Base-by-base conservation (phyloP, 1,140 invertebrate species). In the Zelostemma sp. region DNA sequence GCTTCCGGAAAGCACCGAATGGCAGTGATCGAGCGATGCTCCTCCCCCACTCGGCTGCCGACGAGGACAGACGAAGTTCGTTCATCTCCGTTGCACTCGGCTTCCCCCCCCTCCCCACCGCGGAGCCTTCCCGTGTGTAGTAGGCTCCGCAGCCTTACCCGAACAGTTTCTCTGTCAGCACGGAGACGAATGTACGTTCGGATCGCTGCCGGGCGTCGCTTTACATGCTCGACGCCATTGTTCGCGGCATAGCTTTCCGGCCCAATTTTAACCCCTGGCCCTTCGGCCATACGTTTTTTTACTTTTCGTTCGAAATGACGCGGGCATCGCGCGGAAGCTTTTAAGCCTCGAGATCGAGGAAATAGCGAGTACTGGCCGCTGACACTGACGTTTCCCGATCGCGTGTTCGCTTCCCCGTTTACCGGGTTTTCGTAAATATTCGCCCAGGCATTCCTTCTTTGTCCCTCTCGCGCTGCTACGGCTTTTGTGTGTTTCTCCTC, bases 11-110 rank as follows among this genome's bases (percentile, higher is more conserved):
- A 74, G 46, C 50, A 53, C 74, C 80, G 80, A 82, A 74, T 68
- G 65, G 64, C 57, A 59, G 63, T 72, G 68, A 77, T 81, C 80
- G 79, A 81, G 76, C 78, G 79, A 77, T 71, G 76, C 72, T 59
- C 63, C 71, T 68, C 67, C 63, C 38, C 53, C 49, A 18, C 19
- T 21, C 21, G 5, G 28, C n/a, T n/a, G n/a, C 28, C 28, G 28
- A 31, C 28, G 11, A 31, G 28, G 28, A 31, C 11, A 11, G 11
- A 11, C 28, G 28, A 31, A 5, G 11, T 5, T 31, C 28, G 28
- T 11, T 5, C 28, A 5, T 31, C 28, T 5, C 11, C 28, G 28
- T 6, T 11, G 28, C 28, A n/a, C n/a, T n/a, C n/a, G n/a, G n/a
- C 21, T 11, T 38, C 35, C 35, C 35, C 35, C 35, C 3, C 35